phyloP scores from a whole-genome alignment of 2,113 vertebrate genomes.

The Oncorhynchus mykiss region DNA sequence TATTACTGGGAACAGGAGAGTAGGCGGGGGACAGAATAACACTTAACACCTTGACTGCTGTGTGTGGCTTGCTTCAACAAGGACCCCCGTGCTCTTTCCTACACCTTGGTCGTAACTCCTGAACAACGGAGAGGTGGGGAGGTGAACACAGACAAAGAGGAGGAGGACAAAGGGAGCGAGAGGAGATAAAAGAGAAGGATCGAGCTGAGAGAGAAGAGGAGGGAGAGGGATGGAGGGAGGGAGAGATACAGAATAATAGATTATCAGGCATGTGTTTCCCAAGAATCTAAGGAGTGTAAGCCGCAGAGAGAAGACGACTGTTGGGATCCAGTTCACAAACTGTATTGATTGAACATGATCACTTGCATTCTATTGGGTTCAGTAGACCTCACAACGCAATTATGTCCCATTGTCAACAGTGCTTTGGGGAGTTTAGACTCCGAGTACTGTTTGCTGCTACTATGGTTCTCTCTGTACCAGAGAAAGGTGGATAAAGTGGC shows the following conservation, averaged over 20 bases:
- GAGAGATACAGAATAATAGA: neutral
- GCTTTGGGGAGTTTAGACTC: conserved; percentile 15
- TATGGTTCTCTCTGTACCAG: conserved; percentile 29
- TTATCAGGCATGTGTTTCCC: neutral
- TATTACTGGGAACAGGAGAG: neutral
- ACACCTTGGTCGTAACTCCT: too few relatives aligned
- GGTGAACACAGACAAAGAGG: too few relatives aligned
- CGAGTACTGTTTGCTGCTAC: neutral
- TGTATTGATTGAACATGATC: conserved; percentile 46
- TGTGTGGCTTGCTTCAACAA: too few relatives aligned
- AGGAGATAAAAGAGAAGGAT: neutral
- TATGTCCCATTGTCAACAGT: conserved; percentile 46
- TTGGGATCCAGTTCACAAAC: conserved; percentile 16
- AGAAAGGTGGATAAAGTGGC: conserved; percentile 2
- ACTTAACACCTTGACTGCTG: too few relatives aligned
- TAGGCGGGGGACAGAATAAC: neutral
- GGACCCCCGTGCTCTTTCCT: too few relatives aligned
- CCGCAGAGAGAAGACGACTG: conserved; percentile 16
- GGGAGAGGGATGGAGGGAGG: conserved; percentile 5
- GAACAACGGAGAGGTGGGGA: too few relatives aligned
- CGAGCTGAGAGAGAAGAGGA: conserved; percentile 22
- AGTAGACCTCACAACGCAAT: conserved; percentile 24
- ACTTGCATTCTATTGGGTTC: conserved; percentile 32
- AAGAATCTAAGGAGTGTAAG: neutral
- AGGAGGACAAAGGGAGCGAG: neutral